These are phyloP conservation scores for Nettapus auritus DNA, from an alignment of 2,113 vertebrate genomes.

Conservation along the genomic window DNA sequence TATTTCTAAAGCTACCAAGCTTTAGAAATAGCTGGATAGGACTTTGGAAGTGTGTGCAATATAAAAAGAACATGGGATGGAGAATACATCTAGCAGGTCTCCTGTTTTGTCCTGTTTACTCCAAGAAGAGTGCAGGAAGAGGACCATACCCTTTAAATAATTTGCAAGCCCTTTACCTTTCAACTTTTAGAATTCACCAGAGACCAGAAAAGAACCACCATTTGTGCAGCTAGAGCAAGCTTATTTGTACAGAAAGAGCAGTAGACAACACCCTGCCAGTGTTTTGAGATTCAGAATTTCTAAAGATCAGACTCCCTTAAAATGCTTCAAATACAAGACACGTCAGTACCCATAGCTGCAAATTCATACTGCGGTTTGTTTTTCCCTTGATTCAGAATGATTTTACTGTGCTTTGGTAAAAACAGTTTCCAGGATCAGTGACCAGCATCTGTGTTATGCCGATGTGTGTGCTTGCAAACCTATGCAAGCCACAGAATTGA, in stretches of 20 bases:
- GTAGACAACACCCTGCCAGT: not conserved
- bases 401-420: not conserved
- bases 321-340: not conserved
- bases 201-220: not conserved
- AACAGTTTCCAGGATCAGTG: not conserved
- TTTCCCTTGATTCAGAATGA: not conserved
- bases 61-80: not conserved
- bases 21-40: not conserved
- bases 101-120: not conserved
- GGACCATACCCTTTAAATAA: not conserved
- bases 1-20: not conserved
- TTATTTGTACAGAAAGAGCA: not conserved
- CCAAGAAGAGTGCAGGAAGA: not conserved
- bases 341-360: not conserved
- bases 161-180: slow-evolving; percentile 8
- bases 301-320: not conserved
- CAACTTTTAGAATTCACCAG: not conserved
- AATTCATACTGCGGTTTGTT: not conserved
- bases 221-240: not conserved
- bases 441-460: not conserved
- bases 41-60: not conserved
- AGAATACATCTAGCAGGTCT: not conserved
- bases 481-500: not conserved
- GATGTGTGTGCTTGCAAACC: not conserved
- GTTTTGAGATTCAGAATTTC: not conserved